Base-by-base conservation (phyloP, 2,888 invertebrate genomes). In the Hirtodrosophila trivittata region DNA sequence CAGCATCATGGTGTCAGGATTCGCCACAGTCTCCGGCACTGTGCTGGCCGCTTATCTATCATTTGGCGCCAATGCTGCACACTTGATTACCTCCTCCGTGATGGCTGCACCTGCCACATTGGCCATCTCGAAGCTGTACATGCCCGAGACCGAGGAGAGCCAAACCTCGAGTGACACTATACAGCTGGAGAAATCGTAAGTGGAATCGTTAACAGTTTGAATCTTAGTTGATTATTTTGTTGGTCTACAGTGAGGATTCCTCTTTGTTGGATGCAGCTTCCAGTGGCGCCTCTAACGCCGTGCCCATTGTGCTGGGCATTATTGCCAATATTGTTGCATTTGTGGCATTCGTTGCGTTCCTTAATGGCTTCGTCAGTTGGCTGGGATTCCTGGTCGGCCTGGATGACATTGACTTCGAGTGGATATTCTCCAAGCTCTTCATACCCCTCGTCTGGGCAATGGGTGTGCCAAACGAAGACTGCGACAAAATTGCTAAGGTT, bases 61-160 rank as follows among this genome's bases (percentile, higher is more conserved):
- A 1, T 97, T 97, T 89, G 98, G 98, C 0, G 97, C 97, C 0
- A 93, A 95, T 43, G 94, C 98, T 0, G 94, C 95, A 0, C 96
- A 98, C 90, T 91, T 99, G 32, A 94, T 99, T 66, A 97, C 98
- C 0, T 97, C 98, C 0, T 96, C 97, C 65, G 95, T 99, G 0
- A 98, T 99, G 98, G 97, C 98, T 0, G 98, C 98, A 0, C 98
- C 98, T 0, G 97, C 97, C 0, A 95, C 98, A 0, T 91, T 99
- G 21, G 97, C 97, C 80, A 95, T 94, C 86, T 93, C 97, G 8
- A 99, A 99, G 90, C 92, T 99, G 0, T 93, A 98, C 81, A 95
- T 96, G 92, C 99, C 99, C 0, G 99, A 99, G 92, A 96, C 95
- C 0, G 95, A 96, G 83, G 92, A 94, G 56, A 95, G 96, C 0